A percentile compares a stretch with the other conserved stretches of the same genome.
Conservation (phyloP, 1,140 invertebrate genomes). For the Neotoxoptera formosana region DNA sequence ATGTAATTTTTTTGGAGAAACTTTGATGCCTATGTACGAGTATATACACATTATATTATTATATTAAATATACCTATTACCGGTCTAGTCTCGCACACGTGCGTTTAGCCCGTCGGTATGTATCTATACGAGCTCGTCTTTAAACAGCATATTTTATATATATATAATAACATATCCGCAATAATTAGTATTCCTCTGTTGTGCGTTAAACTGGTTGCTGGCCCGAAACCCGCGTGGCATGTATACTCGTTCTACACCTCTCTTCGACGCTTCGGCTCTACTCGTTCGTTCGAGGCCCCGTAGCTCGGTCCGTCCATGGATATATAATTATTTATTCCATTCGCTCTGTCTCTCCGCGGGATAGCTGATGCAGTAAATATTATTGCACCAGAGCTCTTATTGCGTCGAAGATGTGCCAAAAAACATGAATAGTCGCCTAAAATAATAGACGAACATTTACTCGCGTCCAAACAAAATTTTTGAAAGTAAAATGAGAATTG, state of each 20-base stretch:
- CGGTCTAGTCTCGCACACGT: not conserved
- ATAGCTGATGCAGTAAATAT: not conserved
- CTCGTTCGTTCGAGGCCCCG: conserved; percentile 57
- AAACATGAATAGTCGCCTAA: not conserved
- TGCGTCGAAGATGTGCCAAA: not conserved
- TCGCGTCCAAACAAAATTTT: not conserved
- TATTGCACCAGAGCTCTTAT: not conserved
- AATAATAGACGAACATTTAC: too few species aligned
- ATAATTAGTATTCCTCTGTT: conserved; percentile 40
- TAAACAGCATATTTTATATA: not conserved
- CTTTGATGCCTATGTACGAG: not conserved
- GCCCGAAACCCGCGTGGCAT: not conserved
- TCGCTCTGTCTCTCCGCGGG: not conserved
- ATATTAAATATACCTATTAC: not conserved
- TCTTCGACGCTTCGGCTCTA: conserved; percentile 29
- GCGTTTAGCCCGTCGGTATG: not conserved
- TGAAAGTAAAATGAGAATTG: not conserved
- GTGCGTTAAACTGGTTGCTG: conserved; percentile 12
- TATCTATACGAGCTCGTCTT: not conserved
- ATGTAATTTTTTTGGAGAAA: conserved; percentile 40
- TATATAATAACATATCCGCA: not conserved
- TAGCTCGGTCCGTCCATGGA: not conserved
- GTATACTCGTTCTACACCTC: not conserved
- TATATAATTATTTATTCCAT: not conserved
- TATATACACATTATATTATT: not conserved